phyloP scores from a whole-genome alignment of 2,113 vertebrate species.

The Limanda limanda region DNA sequence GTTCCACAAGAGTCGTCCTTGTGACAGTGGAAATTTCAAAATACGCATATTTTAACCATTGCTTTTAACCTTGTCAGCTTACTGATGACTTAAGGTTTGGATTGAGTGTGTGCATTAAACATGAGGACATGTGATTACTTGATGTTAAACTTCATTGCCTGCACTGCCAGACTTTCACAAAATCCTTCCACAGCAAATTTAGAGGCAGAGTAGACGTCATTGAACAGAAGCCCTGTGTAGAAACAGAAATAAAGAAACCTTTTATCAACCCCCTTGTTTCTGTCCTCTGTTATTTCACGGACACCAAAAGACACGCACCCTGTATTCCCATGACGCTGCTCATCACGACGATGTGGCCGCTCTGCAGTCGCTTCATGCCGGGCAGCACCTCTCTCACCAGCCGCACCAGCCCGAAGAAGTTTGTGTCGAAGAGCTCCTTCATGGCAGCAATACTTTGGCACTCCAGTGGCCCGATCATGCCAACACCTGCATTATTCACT shows the following conservation, averaged over 20 bases:
- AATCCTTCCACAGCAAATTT: constrained; percentile 85
- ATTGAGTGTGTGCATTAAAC: too few relatives aligned
- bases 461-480: constrained; percentile 84
- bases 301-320: constrained; percentile 59
- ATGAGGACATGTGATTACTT: constrained; percentile 65
- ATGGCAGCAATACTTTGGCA: constrained; percentile 81
- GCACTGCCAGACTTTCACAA: constrained; percentile 84
- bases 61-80: too few relatives aligned
- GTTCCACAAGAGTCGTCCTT: constrained; percentile 85
- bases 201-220: constrained; percentile 81
- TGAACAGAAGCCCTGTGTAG: constrained; percentile 80
- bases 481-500: constrained; percentile 86
- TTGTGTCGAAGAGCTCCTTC: constrained; percentile 81
- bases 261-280: not conserved
- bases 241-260: not conserved
- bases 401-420: constrained; percentile 82
- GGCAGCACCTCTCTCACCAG: constrained; percentile 81
- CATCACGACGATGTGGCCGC: constrained; percentile 81
- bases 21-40: constrained; percentile 44
- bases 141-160: constrained; percentile 82
- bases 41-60: too few relatives aligned
- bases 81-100: too few relatives aligned
- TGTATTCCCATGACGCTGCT: constrained; percentile 85
- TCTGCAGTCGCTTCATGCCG: constrained; percentile 83
- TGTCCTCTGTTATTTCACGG: not conserved